Evolutionary conservation across 2,797 vertebrate species (phyloP), one percentile per base, ranked within the genome.

Genomic region (Gambusia yucatana): DNA sequence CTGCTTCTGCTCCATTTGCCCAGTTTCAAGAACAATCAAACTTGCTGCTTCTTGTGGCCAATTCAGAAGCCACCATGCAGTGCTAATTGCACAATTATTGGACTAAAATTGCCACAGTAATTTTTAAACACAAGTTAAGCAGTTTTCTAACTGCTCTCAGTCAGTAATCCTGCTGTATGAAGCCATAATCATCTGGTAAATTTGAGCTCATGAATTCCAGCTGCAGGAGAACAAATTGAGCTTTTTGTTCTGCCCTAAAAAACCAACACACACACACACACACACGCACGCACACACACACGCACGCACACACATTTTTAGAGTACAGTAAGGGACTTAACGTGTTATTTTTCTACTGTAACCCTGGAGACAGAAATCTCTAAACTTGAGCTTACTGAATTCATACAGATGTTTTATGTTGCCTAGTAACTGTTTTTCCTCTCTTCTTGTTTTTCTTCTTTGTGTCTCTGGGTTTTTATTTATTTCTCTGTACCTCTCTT

Each of bases 341-440:
- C 89, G 90, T 89, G 81, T 92, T 93, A 91, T 90, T 90, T 92
- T 92, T 92, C 85, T 84, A 72, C 94, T 88, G 94, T 95, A 94
- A 94, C 94, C 95, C 91, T 93, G 94, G 95, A 95, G 95, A 95
- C 93, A 85, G 93, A 92, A 88, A 91, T 92, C 89, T 93, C 77
- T 89, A 94, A 95, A 95, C 94, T 84, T 81, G 82, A 95, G 91
- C 90, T 94, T 92, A 85, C 92, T 90, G 90, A 94, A 94, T 94
- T 94, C 91, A 85, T 95, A 92, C 94, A 94, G 94, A 95, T 96
- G 95, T 95, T 96, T 89, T 95, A 94, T 94, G 95, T 96, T 96
- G 95, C 96, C 91, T 95, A 95, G 96, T 95, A 96, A 96, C 96
- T 89, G 94, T 94, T 95, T 94, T 92, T 88, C 86, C 83, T 80